These are phyloP conservation scores for Sesamia nonagrioides DNA, from an alignment of 1,140 invertebrate genomes.

Conservation along the genomic window DNA sequence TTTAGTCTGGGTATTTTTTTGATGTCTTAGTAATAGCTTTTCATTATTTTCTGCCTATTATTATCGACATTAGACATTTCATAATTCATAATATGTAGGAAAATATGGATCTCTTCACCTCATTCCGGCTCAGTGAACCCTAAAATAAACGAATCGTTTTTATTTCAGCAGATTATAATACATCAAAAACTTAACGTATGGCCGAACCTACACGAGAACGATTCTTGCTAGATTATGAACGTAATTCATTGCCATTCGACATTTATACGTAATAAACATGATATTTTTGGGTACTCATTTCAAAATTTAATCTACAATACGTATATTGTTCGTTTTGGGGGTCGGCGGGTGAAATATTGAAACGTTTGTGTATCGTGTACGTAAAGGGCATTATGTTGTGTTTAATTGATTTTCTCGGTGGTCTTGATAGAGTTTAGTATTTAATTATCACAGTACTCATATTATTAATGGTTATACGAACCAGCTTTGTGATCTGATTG, in stretches of 20 bases:
- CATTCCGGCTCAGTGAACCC: slow-evolving; percentile 47
- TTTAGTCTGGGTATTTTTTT: slow-evolving; percentile 34
- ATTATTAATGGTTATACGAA: slow-evolving; percentile 6
- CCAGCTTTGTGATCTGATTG: not conserved
- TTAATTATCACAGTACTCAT: not conserved
- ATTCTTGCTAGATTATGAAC: slow-evolving; percentile 64
- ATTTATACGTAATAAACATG: slow-evolving; percentile 76
- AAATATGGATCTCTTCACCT: slow-evolving; percentile 48
- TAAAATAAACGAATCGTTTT: slow-evolving; percentile 58
- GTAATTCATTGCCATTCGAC: slow-evolving; percentile 62
- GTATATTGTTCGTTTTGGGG: slow-evolving; percentile 39
- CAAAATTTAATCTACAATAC: slow-evolving; percentile 53
- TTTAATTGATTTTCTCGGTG: slow-evolving; percentile 38
- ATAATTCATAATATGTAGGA: not conserved
- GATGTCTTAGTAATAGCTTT: slow-evolving; percentile 31
- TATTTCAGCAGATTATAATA: slow-evolving; percentile 74
- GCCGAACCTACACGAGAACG: slow-evolving; percentile 62
- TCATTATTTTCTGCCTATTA: slow-evolving; percentile 30
- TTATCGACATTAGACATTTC: slow-evolving; percentile 18
- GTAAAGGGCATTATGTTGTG: slow-evolving; percentile 11
- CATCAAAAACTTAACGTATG: slow-evolving; percentile 73
- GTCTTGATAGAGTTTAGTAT: slow-evolving; percentile 14
- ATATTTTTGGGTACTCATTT: slow-evolving; percentile 64
- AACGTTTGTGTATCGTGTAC: not conserved
- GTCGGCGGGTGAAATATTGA: not conserved